Base-by-base conservation (phyloP, 2,888 invertebrate genomes). In the Dasypogon diadema region DNA sequence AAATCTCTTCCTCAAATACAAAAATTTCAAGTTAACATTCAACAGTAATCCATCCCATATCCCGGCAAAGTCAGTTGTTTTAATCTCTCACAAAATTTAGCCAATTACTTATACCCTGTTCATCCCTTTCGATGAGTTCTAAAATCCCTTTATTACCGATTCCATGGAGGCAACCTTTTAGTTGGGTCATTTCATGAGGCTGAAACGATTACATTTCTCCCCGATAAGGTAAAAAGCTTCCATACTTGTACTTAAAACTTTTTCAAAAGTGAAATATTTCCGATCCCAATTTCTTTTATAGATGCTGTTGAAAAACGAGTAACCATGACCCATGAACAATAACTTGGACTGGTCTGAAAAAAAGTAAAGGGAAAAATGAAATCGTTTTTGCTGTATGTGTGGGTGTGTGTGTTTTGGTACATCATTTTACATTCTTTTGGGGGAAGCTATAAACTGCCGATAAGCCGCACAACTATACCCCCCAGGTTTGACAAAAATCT, bases 221-320 rank as follows among this genome's bases (percentile, higher is more conserved):
- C 30, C 70, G 51, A 37, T 70, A 30, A 70, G 54, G 54, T 54
- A 54, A 70, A 54, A 30, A 12, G 18, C 34, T 70, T 54, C 54
- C 21, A 54, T 30, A 54, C 18, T 70, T 54, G 54, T 70, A 34
- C 70, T 70, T 12, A 16, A 54, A 54, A 54, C 21, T 70, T 70
- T 70, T 54, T 70, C 54, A 54, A 70, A 70, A 70, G 70, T 70
- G 51, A 70, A 70, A 70, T 54, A 70, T 70, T 70, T 70, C 65
- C 70, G 42, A 48, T 70, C 18, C 22, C 68, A 51, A 51, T 68
- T 68, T 51, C 54, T 70, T 70, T 70, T 70, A 70, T 51, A 46
- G 54, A 70, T 54, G 54, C 54, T 34, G 24, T 68, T 21, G 24
- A 14, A 51, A 30, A 34, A 70, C 54, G 18, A 54, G 26, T 16